Conservation (phyloP, 2,797 vertebrate genomes). For the Balearica regulorum region DNA sequence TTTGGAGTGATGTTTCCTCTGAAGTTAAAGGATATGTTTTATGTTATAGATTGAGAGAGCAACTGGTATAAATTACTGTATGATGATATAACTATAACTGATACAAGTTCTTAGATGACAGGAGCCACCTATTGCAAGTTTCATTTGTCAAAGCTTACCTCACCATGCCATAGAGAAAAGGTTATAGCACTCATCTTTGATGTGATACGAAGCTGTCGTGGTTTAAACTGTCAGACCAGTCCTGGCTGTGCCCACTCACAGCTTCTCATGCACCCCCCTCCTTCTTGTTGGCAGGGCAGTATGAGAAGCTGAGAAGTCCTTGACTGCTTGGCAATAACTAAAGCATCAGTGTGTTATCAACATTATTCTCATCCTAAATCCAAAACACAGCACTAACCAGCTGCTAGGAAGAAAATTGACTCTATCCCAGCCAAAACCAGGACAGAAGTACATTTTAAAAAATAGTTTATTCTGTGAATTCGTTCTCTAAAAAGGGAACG, state of each 20-base stretch:
- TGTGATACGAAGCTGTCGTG: not conserved
- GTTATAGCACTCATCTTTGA: conserved; percentile 38
- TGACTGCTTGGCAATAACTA: no score
- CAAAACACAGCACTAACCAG: no score
- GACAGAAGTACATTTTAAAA: not conserved
- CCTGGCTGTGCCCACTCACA: no score
- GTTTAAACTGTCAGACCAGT: no score
- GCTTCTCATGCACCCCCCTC: no score
- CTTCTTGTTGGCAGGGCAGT: no score
- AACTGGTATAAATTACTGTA: conserved; percentile 13
- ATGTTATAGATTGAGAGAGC: not conserved
- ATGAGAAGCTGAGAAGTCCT: no score
- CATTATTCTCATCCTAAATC: no score
- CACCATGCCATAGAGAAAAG: conserved; percentile 32
- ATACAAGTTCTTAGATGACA: conserved; percentile 41
- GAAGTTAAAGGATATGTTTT: not conserved
- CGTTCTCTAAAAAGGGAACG: not conserved
- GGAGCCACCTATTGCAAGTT: conserved; percentile 18
- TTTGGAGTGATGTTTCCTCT: not conserved
- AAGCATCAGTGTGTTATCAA: no score
- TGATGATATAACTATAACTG: not conserved
- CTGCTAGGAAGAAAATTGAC: no score
- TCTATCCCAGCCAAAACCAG: no score
- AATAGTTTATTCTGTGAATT: not conserved
- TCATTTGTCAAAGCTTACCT: conserved; percentile 39